A percentile compares a stretch with the other conserved stretches of the same genome.
These are phyloP conservation scores for Tipula confusa DNA, from an alignment of 2,888 invertebrate species.

Conservation along the genomic window DNA sequence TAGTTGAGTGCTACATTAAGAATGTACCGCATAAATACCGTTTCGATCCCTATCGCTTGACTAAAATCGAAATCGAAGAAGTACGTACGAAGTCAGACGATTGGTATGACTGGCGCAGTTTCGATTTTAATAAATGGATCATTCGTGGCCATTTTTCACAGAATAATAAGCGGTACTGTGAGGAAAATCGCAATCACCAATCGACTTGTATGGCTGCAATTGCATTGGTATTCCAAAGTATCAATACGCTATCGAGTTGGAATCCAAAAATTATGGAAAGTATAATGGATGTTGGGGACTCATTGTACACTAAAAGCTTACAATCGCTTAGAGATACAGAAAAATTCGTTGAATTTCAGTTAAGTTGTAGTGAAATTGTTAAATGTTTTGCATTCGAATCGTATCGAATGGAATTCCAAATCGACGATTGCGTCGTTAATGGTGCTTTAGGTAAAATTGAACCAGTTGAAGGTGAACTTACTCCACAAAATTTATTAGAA, in stretches of 20 bases:
- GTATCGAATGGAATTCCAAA: slow-evolving; percentile 41
- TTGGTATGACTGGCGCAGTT: slow-evolving; percentile 45
- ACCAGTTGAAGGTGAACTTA: not conserved
- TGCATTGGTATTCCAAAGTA: slow-evolving; percentile 45
- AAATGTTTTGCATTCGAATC: slow-evolving; percentile 44
- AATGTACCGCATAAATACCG: slow-evolving; percentile 43
- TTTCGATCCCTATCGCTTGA: slow-evolving; percentile 43
- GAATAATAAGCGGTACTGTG: slow-evolving; percentile 41
- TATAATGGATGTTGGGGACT: slow-evolving; percentile 48
- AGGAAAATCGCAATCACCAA: slow-evolving; percentile 48
- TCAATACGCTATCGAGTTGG: slow-evolving; percentile 44
- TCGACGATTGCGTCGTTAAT: slow-evolving; percentile 45
- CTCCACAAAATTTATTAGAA: slow-evolving; percentile 32
- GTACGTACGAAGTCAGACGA: slow-evolving; percentile 41
- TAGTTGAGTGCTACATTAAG: slow-evolving; percentile 46
- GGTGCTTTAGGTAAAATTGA: slow-evolving; percentile 37
- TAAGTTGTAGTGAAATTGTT: slow-evolving; percentile 46
- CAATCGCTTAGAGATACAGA: slow-evolving; percentile 40
- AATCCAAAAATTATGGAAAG: slow-evolving; percentile 46
- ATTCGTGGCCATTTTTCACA: slow-evolving; percentile 41
- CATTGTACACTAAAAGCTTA: slow-evolving; percentile 47
- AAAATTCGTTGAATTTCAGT: slow-evolving; percentile 40
- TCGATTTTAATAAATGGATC: slow-evolving; percentile 44
- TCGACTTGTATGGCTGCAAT: slow-evolving; percentile 50
- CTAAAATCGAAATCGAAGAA: slow-evolving; percentile 45